Conservation (phyloP, 2,888 invertebrate species). For the Morpho deidamia region DNA sequence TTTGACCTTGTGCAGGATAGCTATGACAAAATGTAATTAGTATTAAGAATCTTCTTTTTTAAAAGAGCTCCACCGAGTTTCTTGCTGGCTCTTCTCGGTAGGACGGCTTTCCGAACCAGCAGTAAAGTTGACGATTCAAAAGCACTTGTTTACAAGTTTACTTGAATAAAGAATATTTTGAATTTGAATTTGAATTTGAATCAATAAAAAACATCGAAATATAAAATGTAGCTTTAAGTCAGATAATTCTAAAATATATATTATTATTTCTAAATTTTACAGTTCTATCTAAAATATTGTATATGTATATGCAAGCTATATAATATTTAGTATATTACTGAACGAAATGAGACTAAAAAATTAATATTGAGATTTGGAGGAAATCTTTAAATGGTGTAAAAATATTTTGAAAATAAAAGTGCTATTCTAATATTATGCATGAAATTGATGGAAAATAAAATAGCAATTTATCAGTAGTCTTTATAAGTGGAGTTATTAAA, state of each 20-base stretch:
- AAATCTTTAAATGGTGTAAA: slow-evolving; percentile 3
- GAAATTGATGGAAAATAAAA: background rate
- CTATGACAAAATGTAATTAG: too few relatives aligned
- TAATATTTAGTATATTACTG: slow-evolving; percentile 1
- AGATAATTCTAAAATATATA: slow-evolving; percentile 45
- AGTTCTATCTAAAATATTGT: background rate
- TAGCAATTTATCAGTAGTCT: slow-evolving; percentile 9
- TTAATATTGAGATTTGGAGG: slow-evolving; percentile 28
- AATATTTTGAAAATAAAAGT: slow-evolving; percentile 1
- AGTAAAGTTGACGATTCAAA: too few relatives aligned
- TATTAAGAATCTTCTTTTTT: too few relatives aligned
- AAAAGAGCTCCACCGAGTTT: too few relatives aligned
- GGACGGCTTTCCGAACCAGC: too few relatives aligned
- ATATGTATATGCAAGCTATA: slow-evolving; percentile 38
- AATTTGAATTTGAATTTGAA: too few relatives aligned
- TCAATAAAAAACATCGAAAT: slow-evolving; percentile 26
- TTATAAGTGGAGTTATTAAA: slow-evolving; percentile 1
- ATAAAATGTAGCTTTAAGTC: slow-evolving; percentile 25
- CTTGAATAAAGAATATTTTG: too few relatives aligned
- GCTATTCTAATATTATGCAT: background rate
- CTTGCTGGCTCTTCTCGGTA: too few relatives aligned
- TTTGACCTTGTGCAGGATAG: too few relatives aligned
- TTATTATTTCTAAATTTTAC: background rate
- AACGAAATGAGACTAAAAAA: slow-evolving; percentile 43
- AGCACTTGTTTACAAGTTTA: too few relatives aligned